Evolutionary conservation across 1,140 invertebrate species (phyloP).

Genomic region (Onthophagus taurus): DNA sequence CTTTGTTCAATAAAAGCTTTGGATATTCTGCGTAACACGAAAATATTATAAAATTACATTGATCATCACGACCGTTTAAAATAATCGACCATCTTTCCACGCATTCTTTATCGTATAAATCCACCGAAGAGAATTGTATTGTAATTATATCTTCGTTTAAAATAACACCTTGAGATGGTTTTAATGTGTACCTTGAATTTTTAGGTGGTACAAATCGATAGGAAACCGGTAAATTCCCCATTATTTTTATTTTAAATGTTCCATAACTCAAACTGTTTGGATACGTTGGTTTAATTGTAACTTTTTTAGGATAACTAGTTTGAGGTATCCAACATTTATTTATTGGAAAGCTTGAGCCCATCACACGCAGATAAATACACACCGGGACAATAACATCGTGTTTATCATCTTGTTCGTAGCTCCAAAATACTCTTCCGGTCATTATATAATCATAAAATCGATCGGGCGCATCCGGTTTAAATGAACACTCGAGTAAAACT

Average conservation of each 20-base stretch:
- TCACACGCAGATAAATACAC: slow-evolving; percentile 6
- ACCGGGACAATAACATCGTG: slow-evolving; percentile 14
- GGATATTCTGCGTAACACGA: slow-evolving; percentile 22
- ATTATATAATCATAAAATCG: slow-evolving; percentile 12
- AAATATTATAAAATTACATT: slow-evolving; percentile 14
- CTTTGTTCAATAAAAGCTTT: slow-evolving; percentile 16
- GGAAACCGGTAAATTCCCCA: slow-evolving; percentile 22
- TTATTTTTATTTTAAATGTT: slow-evolving; percentile 21
- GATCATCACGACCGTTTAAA: slow-evolving; percentile 20
- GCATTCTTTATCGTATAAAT: slow-evolving; percentile 12
- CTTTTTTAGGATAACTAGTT: slow-evolving; percentile 17
- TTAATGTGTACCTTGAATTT: slow-evolving; percentile 21
- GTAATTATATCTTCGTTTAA: slow-evolving; percentile 18
- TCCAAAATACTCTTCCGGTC: slow-evolving; percentile 13
- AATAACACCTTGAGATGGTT: slow-evolving; percentile 24
- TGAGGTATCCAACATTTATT: slow-evolving; percentile 25
- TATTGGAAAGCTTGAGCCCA: slow-evolving; percentile 25
- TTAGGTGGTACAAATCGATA: slow-evolving; percentile 24
- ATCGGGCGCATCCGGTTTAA: slow-evolving; percentile 16
- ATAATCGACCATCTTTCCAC: slow-evolving; percentile 22
- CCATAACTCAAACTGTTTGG: slow-evolving; percentile 15
- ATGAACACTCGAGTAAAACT: slow-evolving; percentile 19
- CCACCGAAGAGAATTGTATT: slow-evolving; percentile 14
- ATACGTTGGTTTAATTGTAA: slow-evolving; percentile 20
- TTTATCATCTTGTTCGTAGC: background rate